phyloP scores from a whole-genome alignment of 2,797 vertebrate species.

The Xiphorhynchus erythropygius region DNA sequence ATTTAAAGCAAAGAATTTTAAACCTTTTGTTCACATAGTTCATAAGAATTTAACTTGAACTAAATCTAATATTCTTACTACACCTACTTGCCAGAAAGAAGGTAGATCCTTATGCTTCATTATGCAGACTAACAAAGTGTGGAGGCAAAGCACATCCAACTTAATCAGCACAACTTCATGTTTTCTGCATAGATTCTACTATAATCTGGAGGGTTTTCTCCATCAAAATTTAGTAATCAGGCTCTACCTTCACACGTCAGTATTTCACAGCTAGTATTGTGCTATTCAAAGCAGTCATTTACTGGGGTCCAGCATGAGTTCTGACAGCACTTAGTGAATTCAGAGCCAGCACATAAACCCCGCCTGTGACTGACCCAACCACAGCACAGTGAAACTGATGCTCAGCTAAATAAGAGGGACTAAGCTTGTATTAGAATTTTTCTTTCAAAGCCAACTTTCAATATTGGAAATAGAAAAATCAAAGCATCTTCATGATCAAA shows the following conservation, averaged over 20 bases:
- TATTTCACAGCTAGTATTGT: background rate
- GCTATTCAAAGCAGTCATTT: background rate
- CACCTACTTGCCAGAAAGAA: background rate
- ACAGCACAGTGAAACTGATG: fast-evolving
- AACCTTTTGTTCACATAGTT: background rate
- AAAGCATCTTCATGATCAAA: background rate
- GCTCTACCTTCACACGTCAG: background rate
- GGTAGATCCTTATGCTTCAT: background rate
- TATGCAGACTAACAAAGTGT: background rate
- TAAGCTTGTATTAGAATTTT: background rate
- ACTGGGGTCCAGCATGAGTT: background rate
- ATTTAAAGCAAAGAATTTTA: background rate
- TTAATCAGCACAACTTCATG: background rate
- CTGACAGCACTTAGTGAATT: background rate
- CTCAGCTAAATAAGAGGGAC: background rate
- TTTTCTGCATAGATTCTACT: background rate
- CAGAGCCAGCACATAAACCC: background rate
- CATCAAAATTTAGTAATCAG: background rate
- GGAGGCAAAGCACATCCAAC: background rate
- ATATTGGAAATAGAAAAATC: background rate
- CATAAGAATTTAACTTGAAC: background rate
- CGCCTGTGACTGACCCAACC: background rate
- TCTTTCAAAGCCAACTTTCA: background rate
- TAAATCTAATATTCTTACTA: background rate
- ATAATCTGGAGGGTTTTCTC: background rate